Base-by-base conservation (phyloP, 2,888 invertebrate species). In the Chironomus tentans region DNA sequence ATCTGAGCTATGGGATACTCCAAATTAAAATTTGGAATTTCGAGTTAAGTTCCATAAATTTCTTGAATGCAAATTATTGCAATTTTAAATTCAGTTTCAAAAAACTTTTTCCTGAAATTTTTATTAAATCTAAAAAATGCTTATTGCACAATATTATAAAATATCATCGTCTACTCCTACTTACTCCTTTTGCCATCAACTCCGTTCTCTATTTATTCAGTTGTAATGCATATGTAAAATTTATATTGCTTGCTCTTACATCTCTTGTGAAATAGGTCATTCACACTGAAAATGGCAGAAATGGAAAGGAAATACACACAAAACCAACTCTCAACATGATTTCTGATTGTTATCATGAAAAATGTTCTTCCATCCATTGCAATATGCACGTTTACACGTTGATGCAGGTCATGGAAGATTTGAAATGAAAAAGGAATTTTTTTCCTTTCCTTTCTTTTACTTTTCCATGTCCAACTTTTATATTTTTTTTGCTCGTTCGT, bases 241-340 rank as follows among this genome's bases (percentile, higher is more conserved):
- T 38, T 38, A 38, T 38, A 38, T 38, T 46, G 70, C 70, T n/a
- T 18, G 46, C 70, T 46, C 48, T 47, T 21, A 47, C 12, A 21
- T 70, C 38, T 38, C 38, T 38, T 24, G 24, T 62, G 46, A 72
- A 72, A 68, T 68, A 74, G 74, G 74, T 74, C 74, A 74, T 74
- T 68, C 68, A 74, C 74, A 74, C 74, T 62, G 47, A 47, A 22
- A 12, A 47, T 21, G 18, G 69, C 38, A 47, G 10, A 70, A 46
- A 70, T 70, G 48, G 21, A 22, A 47, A 47, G 7, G 47, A 47
- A 48, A 38, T 38, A 38, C 10, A 38, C 38, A 38, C 38, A 38
- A 38, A 38, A 38, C 38, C 38, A 38, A 38, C 38, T 70, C 50
- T 47, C 65, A 62, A 22, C 62, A n/a, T 61, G 38, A 73, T 73